Evolutionary conservation across 92 coral and sea anemone genomes (phyloP), one percentile per base, ranked within the genome.

Genomic region (Umimayanthus kanabou): DNA sequence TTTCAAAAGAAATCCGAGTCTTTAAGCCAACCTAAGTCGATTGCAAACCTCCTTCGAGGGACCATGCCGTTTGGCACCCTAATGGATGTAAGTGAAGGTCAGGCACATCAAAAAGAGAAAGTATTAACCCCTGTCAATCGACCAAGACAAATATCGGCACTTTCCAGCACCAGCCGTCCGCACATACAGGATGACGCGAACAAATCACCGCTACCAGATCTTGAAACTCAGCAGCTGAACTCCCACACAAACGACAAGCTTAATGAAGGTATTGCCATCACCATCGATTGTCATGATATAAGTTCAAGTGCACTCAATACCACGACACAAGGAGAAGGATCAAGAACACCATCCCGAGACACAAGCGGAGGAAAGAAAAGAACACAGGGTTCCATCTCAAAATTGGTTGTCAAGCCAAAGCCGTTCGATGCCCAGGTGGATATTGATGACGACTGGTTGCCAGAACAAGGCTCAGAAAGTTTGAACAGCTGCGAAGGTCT

Each of bases 311-410:
- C 53, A 18, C 37, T 39, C 14, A 66, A 28, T 58, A 6, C 39
- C 28, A 16, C 25, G 4, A 16, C 45, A 53, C 29, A 55, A 8
- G 50, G 10, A 47, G 64, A 55, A 28, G 5, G 67, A 13, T 55
- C 72, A 80, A 80, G 5, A 15, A 29, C 70, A 14, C 84, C 39
- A 13, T 18, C 29, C 64, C 22, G 25, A 14, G 29, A 57, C 71
- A 15, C 69, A 33, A 53, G 13, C 71, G 50, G 20, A 80, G 72
- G 33, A 4, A 29, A 10, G 64, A 80, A 80, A 80, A 80, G 84
- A 80, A 80, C 84, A 3, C 84, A 49, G 5, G 84, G 72, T 80
- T 80, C 84, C 26, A 80, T 80, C 14, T 80, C 84, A 4, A 80
- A 80, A 33, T 57, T 80, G 71, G 15, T 80, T 30, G 64, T 55